Conservation (phyloP, 2,888 invertebrate genomes). For the Ophion slaviceki region DNA sequence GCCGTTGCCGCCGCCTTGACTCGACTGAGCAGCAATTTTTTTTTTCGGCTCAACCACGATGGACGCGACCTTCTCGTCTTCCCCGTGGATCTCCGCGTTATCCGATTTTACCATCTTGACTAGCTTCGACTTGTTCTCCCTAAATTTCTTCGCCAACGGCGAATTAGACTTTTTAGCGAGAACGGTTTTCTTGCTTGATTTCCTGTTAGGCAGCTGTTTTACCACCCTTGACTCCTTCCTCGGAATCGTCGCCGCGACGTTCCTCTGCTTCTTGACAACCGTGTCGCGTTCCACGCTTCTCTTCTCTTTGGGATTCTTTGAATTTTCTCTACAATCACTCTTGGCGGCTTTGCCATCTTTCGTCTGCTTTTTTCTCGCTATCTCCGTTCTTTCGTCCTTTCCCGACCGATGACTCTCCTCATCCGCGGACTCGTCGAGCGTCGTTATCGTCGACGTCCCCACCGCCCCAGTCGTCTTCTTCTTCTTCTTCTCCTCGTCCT, state of each 20-base stretch:
- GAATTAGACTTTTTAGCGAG: conserved; percentile 77
- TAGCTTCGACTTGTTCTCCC: conserved; percentile 81
- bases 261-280: conserved; percentile 71
- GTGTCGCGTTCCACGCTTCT: conserved; percentile 75
- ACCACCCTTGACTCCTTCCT: conserved; percentile 75
- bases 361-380: conserved; percentile 77
- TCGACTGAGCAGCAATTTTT: no score
- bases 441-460: conserved; percentile 10
- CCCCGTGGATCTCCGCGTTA: conserved; percentile 67
- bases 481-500: conserved; percentile 67
- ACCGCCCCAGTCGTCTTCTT: conserved; percentile 48
- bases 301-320: conserved; percentile 78
- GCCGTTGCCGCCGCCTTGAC: conserved; percentile 71
- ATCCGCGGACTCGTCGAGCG: conserved; percentile 50
- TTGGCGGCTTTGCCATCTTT: conserved; percentile 77
- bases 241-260: conserved; percentile 39
- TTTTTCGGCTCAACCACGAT: conserved; percentile 53
- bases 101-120: conserved; percentile 74
- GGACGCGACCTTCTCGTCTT: conserved; percentile 1
- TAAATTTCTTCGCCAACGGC: conserved; percentile 78
- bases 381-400: conserved; percentile 65
- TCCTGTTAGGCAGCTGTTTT: conserved; percentile 64
- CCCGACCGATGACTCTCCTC: conserved; percentile 62
- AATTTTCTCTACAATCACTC: conserved; percentile 75
- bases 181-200: conserved; percentile 64